Percentiles rank a stretch among this genome's conserved stretches.
phyloP scores from a whole-genome alignment of 2,888 invertebrate species.

The Byasa hedistus region DNA sequence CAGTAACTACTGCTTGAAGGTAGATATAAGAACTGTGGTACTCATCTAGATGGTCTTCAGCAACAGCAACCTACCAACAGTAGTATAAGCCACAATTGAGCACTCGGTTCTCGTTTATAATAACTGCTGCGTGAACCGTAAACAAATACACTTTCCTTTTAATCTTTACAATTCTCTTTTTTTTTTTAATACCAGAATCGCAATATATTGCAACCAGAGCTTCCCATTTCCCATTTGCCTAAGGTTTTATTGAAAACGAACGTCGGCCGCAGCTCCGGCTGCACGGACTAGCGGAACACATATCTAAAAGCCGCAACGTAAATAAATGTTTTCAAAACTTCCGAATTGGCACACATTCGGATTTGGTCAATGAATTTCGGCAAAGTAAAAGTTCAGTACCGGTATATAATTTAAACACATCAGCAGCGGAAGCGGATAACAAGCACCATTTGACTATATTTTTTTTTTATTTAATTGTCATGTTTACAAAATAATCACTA shows the following conservation, averaged over 20 bases:
- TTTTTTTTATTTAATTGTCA: neutral
- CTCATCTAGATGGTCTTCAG: too few species aligned
- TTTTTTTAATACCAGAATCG: neutral
- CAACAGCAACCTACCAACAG: too few species aligned
- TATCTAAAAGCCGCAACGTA: neutral
- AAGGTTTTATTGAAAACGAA: neutral
- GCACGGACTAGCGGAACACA: neutral
- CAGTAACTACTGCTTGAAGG: too few species aligned
- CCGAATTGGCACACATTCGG: neutral
- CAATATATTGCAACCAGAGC: neutral
- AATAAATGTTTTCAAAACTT: constrained; percentile 2
- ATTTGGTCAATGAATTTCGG: neutral
- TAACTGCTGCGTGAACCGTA: neutral
- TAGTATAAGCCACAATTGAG: too few species aligned
- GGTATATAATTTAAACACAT: neutral
- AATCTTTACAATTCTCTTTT: neutral
- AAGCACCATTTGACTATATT: neutral
- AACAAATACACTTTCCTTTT: too few species aligned
- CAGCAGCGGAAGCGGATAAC: neutral
- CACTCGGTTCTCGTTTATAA: neutral
- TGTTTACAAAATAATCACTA: too few species aligned
- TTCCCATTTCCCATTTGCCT: neutral
- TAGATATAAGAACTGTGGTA: too few species aligned
- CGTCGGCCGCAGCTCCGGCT: neutral
- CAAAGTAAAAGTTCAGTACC: neutral